Base-by-base conservation (phyloP, 1,140 invertebrate species). In the Scaptodrosophila lebanonensis region DNA sequence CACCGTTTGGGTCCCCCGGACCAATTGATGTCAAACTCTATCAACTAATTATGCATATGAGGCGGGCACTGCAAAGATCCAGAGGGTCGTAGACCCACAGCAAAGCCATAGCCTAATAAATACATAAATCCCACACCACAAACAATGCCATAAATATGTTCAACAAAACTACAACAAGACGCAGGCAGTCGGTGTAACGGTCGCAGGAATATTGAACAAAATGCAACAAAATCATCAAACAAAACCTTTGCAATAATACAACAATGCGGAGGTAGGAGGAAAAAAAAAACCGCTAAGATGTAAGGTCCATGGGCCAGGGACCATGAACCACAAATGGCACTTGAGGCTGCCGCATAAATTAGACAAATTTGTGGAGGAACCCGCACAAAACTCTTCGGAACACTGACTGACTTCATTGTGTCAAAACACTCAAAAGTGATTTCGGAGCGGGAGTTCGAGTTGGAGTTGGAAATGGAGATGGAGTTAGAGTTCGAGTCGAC, bases 371-470 rank as follows among this genome's bases (percentile, higher is more conserved):
- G 15, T 13, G n/a, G n/a, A 12, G 32, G 53, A 67, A 60, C 72
- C 72, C 72, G 72, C 72, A 76, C 56, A 20, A 11, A 18, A 33
- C n/a, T 16, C 35, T 3, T 5, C 35, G 16, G 33, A 25, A 44
- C 32, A 57, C 71, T 44, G 65, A 58, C 72, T 67, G 72, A 77
- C 58, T 76, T 63, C 67, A 76, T 76, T 76, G 72, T 76, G 72
- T 77, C 72, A 77, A 70, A 76, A 64, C 57, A 76, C 63, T 66
- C 50, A 71, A n/a, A 76, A 75, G 51, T 75, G 70, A 76, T 76
- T 75, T 75, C 61, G 61, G 59, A 58, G 38, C n/a, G 20, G 27
- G n/a, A n/a, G n/a, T n/a, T n/a, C n/a, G n/a, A 25, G 22, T 25
- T 25, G 22, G 22, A 25, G 22, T 25, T n/a, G n/a, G n/a, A n/a